Conservation (phyloP, 2,113 vertebrate species). For the Athene cunicularia region DNA sequence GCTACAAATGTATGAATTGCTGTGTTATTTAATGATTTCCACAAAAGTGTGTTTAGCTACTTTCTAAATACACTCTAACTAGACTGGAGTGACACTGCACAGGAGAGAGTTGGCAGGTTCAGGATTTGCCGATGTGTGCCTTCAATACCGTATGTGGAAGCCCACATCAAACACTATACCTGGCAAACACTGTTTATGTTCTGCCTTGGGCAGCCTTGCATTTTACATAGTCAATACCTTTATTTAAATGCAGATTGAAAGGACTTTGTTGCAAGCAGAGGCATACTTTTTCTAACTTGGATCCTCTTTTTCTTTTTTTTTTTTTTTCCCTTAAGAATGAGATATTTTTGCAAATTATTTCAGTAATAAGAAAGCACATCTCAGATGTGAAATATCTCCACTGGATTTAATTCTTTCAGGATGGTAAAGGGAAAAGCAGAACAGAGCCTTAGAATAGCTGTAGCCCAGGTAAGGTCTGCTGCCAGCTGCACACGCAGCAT, state of each 20-base stretch:
- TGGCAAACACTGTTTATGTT: not conserved
- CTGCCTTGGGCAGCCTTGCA: constrained; percentile 7
- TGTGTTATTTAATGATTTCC: constrained; percentile 59
- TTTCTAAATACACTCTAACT: constrained; percentile 61
- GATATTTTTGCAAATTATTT: not conserved
- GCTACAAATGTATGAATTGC: constrained; percentile 59
- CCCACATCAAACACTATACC: constrained; percentile 31
- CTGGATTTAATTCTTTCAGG: not conserved
- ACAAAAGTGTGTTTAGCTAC: constrained; percentile 49
- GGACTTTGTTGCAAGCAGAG: not conserved
- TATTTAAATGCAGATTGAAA: constrained; percentile 25
- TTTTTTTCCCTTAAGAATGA: not conserved
- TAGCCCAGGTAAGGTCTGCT: not conserved
- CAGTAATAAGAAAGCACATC: not conserved
- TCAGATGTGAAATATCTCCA: not conserved
- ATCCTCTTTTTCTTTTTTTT: not conserved
- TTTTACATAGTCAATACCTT: constrained; percentile 22
- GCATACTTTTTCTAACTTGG: not conserved
- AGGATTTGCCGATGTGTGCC: constrained; percentile 28
- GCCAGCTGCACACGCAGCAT: fast-evolving
- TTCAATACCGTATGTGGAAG: not conserved
- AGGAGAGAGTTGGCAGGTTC: constrained; percentile 28
- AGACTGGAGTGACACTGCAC: constrained; percentile 49
- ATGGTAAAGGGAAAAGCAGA: not conserved
- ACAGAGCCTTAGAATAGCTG: not conserved